Base-by-base conservation (phyloP, 2,113 vertebrate species). In the Marmota monax region DNA sequence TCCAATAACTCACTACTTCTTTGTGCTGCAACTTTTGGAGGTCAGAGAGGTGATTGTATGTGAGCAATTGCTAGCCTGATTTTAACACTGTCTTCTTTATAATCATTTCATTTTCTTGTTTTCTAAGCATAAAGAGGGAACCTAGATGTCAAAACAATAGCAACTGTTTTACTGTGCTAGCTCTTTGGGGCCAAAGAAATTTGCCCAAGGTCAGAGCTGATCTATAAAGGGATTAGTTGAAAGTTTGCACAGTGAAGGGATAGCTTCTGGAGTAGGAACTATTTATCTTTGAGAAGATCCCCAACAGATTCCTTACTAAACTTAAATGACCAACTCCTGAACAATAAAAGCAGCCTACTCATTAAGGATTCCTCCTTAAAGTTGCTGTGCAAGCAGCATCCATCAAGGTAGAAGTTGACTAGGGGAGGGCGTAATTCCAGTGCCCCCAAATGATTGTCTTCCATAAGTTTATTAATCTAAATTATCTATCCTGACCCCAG, bases 11-110 rank as follows among this genome's bases (percentile, higher is more conserved):
- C 80, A 89, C 39, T 82, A 18, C 42, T 72, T 91, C 82, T 90
- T 84, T 73, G 72, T 84, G 80, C 78, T 87, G 83, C 45, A 92
- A 94, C 69, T 96, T 95, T 97, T 95, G 77, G 78, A 97, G 97
- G 96, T 97, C 96, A 96, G 85, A 94, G 63, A 77, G 51, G 86
- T 95, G 53, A 87, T 27, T 39, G 72, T 37, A 25, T 32, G 2
- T 53, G 34, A 93, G 42, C 8, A 82, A 61, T 13, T 89, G 61
- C 74, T 84, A 72, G 34, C 29, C 42, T 9, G 34, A 85, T 90
- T 92, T 95, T 56, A 91, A 63, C 13, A 84, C 37, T 10, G 45
- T 77, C 39, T 69, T 94, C 51, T 70, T 83, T 48, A 63, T n/a
- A n/a, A 11, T 78, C 8, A n/a, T 56, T 96, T 94, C 70, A 6